A percentile compares a stretch with the other conserved stretches of the same genome.
phyloP scores from a whole-genome alignment of 2,797 vertebrate species.

The Hippocampus kuda region DNA sequence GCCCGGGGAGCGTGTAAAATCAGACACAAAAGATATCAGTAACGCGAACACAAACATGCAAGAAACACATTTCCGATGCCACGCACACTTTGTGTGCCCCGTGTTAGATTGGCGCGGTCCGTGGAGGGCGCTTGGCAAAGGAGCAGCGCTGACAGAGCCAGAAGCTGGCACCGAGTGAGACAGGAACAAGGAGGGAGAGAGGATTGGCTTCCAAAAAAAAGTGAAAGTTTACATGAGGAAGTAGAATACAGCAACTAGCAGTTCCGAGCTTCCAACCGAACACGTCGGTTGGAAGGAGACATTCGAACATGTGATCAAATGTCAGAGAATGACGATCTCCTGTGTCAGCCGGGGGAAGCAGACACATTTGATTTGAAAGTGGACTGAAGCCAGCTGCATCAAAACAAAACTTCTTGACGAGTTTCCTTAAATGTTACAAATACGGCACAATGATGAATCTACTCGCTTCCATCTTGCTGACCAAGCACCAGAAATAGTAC shows the following conservation, averaged over 20 bases:
- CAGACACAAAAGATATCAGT: constrained; percentile 54
- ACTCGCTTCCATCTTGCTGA: no score
- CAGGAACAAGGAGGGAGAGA: constrained; percentile 19
- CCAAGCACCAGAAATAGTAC: no score
- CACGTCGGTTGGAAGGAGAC: not conserved
- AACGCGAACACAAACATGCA: constrained; percentile 27
- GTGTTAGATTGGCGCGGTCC: constrained; percentile 43
- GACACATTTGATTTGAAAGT: not conserved
- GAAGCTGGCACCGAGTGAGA: constrained; percentile 52
- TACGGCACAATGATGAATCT: no score
- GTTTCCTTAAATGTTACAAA: no score
- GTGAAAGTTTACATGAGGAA: constrained; percentile 18
- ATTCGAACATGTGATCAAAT: not conserved
- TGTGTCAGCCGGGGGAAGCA: not conserved
- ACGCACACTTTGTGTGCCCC: constrained; percentile 10
- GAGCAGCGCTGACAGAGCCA: constrained; percentile 44
- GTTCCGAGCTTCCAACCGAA: constrained; percentile 13
- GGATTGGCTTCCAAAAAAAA: constrained; percentile 23
- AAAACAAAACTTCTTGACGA: not conserved
- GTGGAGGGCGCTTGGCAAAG: constrained; percentile 48
- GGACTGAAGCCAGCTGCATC: not conserved
- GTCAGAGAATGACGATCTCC: not conserved
- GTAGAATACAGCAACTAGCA: constrained; percentile 16
- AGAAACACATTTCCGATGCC: not conserved
- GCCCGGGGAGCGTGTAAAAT: constrained; percentile 58